Evolutionary conservation across 2,113 vertebrate genomes (phyloP).

Genomic region (Daphoenositta chrysoptera): DNA sequence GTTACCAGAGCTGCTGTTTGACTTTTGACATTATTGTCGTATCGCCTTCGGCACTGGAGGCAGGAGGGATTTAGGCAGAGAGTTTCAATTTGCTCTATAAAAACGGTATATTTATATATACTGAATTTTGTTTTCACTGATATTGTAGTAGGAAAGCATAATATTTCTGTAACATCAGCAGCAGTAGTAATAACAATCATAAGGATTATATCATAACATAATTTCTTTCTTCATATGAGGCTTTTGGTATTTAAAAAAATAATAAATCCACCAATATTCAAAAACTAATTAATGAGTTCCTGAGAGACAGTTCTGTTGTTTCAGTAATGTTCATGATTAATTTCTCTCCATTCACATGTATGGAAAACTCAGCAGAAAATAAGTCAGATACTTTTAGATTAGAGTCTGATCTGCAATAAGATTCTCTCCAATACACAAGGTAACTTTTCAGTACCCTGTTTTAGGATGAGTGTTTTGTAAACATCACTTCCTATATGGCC

Average conservation of each 20-base stretch:
- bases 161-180: neutral
- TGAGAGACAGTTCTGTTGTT: neutral
- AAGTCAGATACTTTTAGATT: neutral
- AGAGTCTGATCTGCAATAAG: neutral
- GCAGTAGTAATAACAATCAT: neutral
- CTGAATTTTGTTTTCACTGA: neutral
- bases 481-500: neutral
- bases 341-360: neutral
- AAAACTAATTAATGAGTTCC: neutral
- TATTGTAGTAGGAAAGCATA: neutral
- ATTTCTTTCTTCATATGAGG: neutral
- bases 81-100: neutral
- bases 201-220: fast-evolving
- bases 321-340: neutral
- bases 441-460: neutral
- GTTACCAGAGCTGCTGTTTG: neutral
- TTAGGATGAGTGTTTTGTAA: neutral
- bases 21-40: neutral
- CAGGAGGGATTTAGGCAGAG: neutral
- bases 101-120: neutral
- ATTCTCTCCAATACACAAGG: neutral
- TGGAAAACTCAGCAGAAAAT: neutral
- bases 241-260: neutral
- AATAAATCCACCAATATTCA: neutral
- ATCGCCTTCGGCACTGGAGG: neutral